Evolutionary conservation across 2,797 vertebrate species (phyloP), one percentile per base, ranked within the genome.

Genomic region (Falco biarmicus): DNA sequence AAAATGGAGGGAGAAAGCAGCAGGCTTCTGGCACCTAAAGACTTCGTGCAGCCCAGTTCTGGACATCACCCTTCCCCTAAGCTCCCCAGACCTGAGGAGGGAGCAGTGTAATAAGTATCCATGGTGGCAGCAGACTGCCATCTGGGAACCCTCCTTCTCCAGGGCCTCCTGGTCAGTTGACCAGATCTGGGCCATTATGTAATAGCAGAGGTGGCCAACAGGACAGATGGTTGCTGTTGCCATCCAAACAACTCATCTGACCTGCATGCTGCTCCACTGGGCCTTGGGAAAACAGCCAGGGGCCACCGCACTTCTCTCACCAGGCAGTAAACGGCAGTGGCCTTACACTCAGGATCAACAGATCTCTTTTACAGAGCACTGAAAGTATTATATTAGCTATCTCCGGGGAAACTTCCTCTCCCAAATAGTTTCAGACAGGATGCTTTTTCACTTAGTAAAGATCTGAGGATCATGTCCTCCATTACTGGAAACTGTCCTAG

Each of bases 401-500:
- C 84, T 71, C 63, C 20, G 53, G 88, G 79, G 80, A 95, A 96
- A 86, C 43, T 74, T 95, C 83, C 93, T 69, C 74, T 94, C 87
- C 78, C 80, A 73, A 88, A 96, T 34, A 78, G 82, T 86, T 96
- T 84, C 76, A 91, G 89, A 68, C 84, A 94, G 87, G 94, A 81
- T 95, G 91, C 43, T 80, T 95, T 96, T 80, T 87, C 89, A 87
- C 65, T 91, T 80, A 69, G 18, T 74, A 14, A 86, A 91, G 92
- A 93, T 91, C 84, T 86, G 79, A 94, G 61, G 94, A 91, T 96
- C 80, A 14, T 83, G 84, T 96, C 90, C 92, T 95, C 73, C 89
- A 90, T 71, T 91, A 90, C 80, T 97, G 96, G 95, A 95, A 80
- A 39, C 74, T 77, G 87, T 79, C 89, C 92, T 96, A 95, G 65